These are phyloP conservation scores for Disparrhopalites patrizii DNA, from an alignment of 2,888 invertebrate species.

Conservation along the genomic window DNA sequence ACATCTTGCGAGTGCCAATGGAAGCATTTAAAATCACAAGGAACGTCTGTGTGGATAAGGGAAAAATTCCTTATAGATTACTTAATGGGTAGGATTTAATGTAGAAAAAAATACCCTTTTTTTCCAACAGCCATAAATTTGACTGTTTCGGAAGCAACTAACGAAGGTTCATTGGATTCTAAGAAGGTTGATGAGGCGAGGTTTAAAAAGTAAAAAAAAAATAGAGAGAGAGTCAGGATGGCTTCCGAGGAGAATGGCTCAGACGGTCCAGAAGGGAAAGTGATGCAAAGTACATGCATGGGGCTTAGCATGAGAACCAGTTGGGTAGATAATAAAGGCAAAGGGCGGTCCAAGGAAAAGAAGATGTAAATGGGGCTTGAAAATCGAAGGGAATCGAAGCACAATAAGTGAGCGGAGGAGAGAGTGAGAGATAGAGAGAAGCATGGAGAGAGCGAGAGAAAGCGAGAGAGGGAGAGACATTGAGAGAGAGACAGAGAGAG, in stretches of 20 bases:
- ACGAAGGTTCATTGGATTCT: constrained; percentile 19
- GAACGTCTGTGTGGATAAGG: too few relatives aligned
- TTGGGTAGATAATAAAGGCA: constrained; percentile 25
- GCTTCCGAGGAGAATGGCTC: neutral
- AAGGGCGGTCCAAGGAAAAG: constrained; percentile 23
- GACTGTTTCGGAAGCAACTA: constrained; percentile 19
- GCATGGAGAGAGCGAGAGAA: neutral
- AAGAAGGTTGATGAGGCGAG: constrained; percentile 22
- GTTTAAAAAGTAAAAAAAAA: constrained; percentile 12
- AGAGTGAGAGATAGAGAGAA: constrained; percentile 5
- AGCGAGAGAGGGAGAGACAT: too few relatives aligned
- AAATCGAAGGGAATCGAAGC: constrained; percentile 29
- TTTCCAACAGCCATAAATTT: constrained; percentile 10
- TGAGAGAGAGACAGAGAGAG: too few relatives aligned
- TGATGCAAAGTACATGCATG: constrained; percentile 16
- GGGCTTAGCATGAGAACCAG: constrained; percentile 14
- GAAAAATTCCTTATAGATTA: too few relatives aligned
- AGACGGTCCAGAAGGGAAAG: constrained; percentile 10
- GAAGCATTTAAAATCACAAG: too few relatives aligned
- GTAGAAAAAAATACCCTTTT: too few relatives aligned
- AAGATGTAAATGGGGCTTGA: constrained; percentile 26
- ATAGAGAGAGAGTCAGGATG: constrained; percentile 22
- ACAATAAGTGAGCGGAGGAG: constrained; percentile 26
- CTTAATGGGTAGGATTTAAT: too few relatives aligned
- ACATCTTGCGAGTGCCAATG: too few relatives aligned